Evolutionary conservation across 2,888 invertebrate species (phyloP).

Genomic region (Himalopsyche kuldschensis): DNA sequence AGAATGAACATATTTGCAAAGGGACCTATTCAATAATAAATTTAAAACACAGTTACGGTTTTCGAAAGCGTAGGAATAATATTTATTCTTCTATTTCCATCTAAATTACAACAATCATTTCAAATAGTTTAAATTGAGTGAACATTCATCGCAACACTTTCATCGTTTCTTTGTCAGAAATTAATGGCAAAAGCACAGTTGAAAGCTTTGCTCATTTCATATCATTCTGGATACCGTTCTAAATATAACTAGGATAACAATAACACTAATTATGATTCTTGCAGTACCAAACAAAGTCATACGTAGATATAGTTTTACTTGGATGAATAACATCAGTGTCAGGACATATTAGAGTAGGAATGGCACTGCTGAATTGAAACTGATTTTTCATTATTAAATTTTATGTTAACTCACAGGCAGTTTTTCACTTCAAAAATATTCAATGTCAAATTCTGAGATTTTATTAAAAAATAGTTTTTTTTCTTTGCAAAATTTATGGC

Average conservation of each 20-base stretch:
- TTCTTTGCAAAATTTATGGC: too few relatives aligned
- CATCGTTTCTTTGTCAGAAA: background rate
- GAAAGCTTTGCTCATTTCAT: background rate
- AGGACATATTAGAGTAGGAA: background rate
- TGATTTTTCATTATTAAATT: background rate
- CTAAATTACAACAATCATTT: background rate
- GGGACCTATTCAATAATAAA: background rate
- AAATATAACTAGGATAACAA: background rate
- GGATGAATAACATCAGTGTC: background rate
- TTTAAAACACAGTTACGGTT: background rate
- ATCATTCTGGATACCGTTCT: background rate
- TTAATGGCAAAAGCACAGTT: background rate
- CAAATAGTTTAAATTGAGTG: background rate
- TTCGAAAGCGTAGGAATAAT: background rate
- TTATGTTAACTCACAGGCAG: background rate
- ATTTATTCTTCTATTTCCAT: background rate
- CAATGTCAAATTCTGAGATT: background rate
- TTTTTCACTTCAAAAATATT: background rate
- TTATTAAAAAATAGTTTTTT: too few relatives aligned
- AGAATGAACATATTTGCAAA: too few relatives aligned
- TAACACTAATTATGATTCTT: background rate
- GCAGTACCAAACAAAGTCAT: background rate
- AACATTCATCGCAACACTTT: background rate
- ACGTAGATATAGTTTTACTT: background rate
- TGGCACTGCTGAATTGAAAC: background rate